These are phyloP conservation scores for Ceriagrion tenellum DNA, from an alignment of 2,888 invertebrate genomes.

Conservation along the genomic window DNA sequence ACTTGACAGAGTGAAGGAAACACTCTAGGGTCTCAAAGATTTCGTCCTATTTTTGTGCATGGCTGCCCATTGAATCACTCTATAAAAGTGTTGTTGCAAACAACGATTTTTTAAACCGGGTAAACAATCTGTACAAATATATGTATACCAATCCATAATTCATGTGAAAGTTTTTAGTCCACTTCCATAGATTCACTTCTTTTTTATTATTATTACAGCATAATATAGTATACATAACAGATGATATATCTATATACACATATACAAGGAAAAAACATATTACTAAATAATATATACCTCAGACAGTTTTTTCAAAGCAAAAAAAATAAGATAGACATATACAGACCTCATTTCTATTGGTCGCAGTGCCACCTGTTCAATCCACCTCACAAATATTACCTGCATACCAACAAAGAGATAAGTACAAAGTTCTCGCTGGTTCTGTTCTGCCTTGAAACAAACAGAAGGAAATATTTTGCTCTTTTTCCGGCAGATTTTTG, in stretches of 20 bases:
- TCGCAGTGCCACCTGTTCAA: conserved; percentile 47
- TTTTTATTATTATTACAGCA: conserved; percentile 68
- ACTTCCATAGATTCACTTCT: conserved; percentile 67
- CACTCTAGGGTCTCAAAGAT: conserved; percentile 68
- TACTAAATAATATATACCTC: conserved; percentile 66
- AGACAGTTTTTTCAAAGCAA: conserved; percentile 58
- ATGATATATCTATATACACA: conserved; percentile 67
- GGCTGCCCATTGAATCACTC: conserved; percentile 67
- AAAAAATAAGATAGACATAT: conserved; percentile 12
- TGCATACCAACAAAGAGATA: conserved; percentile 59
- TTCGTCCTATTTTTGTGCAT: conserved; percentile 68
- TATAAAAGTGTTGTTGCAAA: conserved; percentile 66
- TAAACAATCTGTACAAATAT: conserved; percentile 68
- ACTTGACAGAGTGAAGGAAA: conserved; percentile 67
- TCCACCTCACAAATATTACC: conserved; percentile 59
- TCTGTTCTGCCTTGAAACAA: conserved; percentile 50
- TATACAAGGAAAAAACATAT: conserved; percentile 66
- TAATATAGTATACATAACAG: conserved; percentile 67
- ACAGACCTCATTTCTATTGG: conserved; percentile 59
- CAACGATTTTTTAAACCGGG: conserved; percentile 67
- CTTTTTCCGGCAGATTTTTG: conserved; percentile 51
- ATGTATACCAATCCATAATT: conserved; percentile 65
- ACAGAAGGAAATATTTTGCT: conserved; percentile 44
- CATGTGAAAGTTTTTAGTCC: conserved; percentile 65
- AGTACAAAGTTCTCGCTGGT: conserved; percentile 65